Evolutionary conservation across 1,140 invertebrate species (phyloP).

Genomic region (Campoletis sonorensis): DNA sequence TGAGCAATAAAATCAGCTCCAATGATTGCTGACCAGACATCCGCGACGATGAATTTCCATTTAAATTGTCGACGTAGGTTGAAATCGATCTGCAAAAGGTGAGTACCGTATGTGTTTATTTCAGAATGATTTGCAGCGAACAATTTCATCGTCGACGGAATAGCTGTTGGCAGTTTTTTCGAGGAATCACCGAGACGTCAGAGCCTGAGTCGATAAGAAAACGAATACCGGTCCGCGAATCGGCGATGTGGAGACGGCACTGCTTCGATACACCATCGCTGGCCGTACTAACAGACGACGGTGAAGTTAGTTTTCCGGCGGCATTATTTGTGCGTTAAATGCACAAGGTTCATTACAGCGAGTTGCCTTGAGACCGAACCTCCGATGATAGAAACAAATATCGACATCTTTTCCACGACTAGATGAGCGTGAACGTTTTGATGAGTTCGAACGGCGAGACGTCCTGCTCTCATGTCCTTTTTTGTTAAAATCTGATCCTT

Average conservation of each 20-base stretch:
- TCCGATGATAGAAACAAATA: constrained; percentile 36
- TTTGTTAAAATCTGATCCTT: too few relatives aligned
- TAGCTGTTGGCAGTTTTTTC: constrained; percentile 3
- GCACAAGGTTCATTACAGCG: constrained; percentile 25
- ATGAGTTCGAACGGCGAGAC: too few relatives aligned
- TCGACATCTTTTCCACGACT: too few relatives aligned
- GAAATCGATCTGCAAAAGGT: too few relatives aligned
- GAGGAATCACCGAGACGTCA: constrained; percentile 45
- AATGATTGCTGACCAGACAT: too few relatives aligned
- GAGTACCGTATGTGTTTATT: constrained; percentile 32
- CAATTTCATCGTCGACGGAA: constrained; percentile 33
- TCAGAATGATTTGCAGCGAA: constrained; percentile 23
- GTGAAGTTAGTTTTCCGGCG: constrained; percentile 48
- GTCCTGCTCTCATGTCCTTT: too few relatives aligned
- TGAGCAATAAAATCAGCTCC: background rate
- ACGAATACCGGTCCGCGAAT: background rate
- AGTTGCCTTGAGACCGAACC: constrained; percentile 14
- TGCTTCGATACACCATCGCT: too few relatives aligned
- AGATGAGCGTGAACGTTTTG: too few relatives aligned
- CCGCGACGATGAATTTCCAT: too few relatives aligned
- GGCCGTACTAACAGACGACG: constrained; percentile 32
- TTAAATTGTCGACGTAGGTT: too few relatives aligned
- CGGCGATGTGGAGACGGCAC: too few relatives aligned
- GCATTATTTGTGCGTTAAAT: background rate
- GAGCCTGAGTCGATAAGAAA: constrained; percentile 50